phyloP scores from a whole-genome alignment of 1,140 invertebrate species.

The Tetragnatha versicolor region DNA sequence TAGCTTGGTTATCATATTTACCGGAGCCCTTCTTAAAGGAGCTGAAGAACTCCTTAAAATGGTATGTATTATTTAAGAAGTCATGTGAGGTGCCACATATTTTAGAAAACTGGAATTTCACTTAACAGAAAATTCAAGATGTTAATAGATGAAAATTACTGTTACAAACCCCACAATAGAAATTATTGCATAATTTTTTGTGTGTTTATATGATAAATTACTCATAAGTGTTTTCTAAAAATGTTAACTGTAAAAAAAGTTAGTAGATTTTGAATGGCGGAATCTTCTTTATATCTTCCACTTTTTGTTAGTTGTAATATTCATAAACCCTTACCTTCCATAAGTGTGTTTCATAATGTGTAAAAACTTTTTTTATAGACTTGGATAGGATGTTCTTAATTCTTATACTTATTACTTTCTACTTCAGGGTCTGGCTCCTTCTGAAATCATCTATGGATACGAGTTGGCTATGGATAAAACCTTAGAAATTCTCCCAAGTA shows the following conservation, averaged over 20 bases:
- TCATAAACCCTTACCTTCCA: background rate
- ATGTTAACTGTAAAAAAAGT: too few relatives aligned
- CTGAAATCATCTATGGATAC: slow-evolving; percentile 95
- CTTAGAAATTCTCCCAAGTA: slow-evolving; percentile 76
- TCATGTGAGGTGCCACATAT: too few relatives aligned
- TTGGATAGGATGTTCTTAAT: background rate
- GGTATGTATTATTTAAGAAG: slow-evolving; percentile 64
- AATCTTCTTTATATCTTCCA: too few relatives aligned
- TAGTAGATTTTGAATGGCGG: too few relatives aligned
- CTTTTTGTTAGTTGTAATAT: too few relatives aligned
- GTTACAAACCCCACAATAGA: too few relatives aligned
- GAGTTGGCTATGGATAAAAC: slow-evolving; percentile 89
- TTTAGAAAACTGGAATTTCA: too few relatives aligned
- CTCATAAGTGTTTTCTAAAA: too few relatives aligned
- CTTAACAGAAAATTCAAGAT: too few relatives aligned
- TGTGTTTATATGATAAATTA: too few relatives aligned
- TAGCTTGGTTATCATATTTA: slow-evolving; percentile 96
- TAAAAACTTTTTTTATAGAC: background rate
- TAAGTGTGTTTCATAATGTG: background rate
- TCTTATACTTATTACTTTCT: slow-evolving; percentile 44
- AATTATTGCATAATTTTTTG: too few relatives aligned
- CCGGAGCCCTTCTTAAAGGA: slow-evolving; percentile 88
- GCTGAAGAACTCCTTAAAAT: slow-evolving; percentile 91
- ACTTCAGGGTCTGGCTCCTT: slow-evolving; percentile 86
- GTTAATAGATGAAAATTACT: too few relatives aligned